Evolutionary conservation across 2,797 vertebrate genomes (phyloP).

Genomic region (Phoebastria nigripes): DNA sequence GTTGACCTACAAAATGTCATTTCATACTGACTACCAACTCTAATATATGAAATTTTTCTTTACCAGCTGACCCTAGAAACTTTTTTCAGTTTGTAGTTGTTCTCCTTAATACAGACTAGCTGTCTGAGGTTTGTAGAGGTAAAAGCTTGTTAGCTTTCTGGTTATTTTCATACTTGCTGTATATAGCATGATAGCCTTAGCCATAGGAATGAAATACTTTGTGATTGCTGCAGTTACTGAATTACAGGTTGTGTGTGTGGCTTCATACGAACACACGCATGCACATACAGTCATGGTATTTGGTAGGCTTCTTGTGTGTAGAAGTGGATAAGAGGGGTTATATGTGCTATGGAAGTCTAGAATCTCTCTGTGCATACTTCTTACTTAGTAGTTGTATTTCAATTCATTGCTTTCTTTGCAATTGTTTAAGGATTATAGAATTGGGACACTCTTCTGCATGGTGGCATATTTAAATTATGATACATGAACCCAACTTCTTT

Average conservation of each 20-base stretch:
- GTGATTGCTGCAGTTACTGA: neutral
- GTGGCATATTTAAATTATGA: neutral
- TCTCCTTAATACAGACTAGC: neutral
- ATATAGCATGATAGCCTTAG: neutral
- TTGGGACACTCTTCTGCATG: neutral
- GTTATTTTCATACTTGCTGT: neutral
- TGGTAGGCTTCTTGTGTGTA: neutral
- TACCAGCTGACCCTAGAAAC: neutral
- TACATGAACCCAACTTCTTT: neutral
- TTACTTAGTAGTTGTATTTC: neutral
- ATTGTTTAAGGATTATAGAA: neutral
- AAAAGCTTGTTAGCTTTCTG: neutral
- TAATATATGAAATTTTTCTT: neutral
- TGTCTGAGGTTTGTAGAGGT: neutral
- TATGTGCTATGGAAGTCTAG: neutral
- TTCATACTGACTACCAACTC: neutral
- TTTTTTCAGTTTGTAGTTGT: neutral
- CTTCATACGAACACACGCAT: accelerated
- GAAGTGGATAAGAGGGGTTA: neutral
- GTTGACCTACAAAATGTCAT: neutral
- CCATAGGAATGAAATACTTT: neutral
- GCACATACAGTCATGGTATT: neutral
- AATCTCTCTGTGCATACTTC: neutral
- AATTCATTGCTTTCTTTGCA: neutral
- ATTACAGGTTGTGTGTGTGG: neutral